Conservation (phyloP, 2,888 invertebrate genomes). For the Elmis aenea region DNA sequence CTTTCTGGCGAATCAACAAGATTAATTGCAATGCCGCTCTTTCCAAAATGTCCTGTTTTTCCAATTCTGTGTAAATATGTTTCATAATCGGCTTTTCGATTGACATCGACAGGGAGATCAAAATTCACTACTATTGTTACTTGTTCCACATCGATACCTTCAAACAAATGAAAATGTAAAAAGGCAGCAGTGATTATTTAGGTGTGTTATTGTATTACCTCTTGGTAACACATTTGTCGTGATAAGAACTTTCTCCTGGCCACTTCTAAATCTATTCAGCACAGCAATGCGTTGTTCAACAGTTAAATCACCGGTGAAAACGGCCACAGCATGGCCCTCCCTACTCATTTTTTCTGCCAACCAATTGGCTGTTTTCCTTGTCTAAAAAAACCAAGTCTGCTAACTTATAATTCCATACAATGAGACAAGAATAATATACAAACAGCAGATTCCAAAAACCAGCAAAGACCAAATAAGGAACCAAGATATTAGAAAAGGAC, state of each 20-base stretch:
- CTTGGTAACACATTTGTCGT: slow-evolving; percentile 84
- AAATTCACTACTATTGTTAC: slow-evolving; percentile 98
- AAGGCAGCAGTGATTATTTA: no score
- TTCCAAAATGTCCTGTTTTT: slow-evolving; percentile 96
- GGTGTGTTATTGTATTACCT: slow-evolving; percentile 48
- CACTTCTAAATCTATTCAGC: slow-evolving; percentile 85
- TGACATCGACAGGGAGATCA: slow-evolving; percentile 84
- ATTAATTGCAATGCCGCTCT: slow-evolving; percentile 94
- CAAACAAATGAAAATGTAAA: no score
- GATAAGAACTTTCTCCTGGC: slow-evolving; percentile 91
- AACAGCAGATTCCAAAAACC: no score
- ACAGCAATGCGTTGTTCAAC: slow-evolving; percentile 92
- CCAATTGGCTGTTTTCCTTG: slow-evolving; percentile 83
- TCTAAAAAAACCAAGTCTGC: slow-evolving; percentile 59
- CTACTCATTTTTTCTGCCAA: slow-evolving; percentile 81
- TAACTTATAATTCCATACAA: no score
- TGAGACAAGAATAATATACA: no score
- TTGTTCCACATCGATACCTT: slow-evolving; percentile 94
- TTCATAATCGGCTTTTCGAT: slow-evolving; percentile 86
- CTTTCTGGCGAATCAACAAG: slow-evolving; percentile 76
- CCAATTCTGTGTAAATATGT: slow-evolving; percentile 98
- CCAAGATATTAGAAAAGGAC: no score
- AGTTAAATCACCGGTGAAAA: slow-evolving; percentile 87
- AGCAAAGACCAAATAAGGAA: no score
- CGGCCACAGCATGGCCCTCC: slow-evolving; percentile 92